Percentiles rank a stretch among this genome's conserved stretches.
phyloP scores from a whole-genome alignment of 2,797 vertebrate genomes.

The Allenopithecus nigroviridis region DNA sequence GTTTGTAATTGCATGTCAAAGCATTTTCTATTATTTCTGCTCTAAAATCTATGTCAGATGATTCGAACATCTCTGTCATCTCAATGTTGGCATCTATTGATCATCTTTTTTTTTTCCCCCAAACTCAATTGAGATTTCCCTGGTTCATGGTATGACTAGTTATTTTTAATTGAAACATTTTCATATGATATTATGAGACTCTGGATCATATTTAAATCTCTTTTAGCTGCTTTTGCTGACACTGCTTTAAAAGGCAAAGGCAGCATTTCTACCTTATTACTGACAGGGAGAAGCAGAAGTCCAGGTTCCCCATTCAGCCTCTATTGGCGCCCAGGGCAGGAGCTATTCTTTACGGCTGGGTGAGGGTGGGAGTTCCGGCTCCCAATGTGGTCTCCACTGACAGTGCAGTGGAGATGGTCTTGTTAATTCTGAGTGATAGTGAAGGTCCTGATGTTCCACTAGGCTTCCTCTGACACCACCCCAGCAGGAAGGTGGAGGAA shows the following conservation, averaged over 20 bases:
- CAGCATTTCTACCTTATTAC: not conserved
- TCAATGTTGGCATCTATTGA: not conserved
- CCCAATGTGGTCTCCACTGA: not conserved
- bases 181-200: not conserved
- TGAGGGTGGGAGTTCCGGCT: not conserved
- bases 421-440: not conserved
- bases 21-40: not conserved
- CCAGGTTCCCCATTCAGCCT: not conserved
- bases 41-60: not conserved
- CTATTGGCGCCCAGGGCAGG: not conserved
- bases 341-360: not conserved
- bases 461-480: not conserved
- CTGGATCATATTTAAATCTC: not conserved
- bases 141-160: not conserved
- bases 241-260: not conserved
- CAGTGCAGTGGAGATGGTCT: not conserved
- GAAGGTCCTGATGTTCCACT: not conserved
- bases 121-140: not conserved
- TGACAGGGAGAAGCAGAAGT: not conserved
- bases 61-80: not conserved
- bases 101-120: not conserved
- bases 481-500: not conserved
- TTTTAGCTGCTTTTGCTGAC: not conserved
- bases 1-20: not conserved
- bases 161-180: constrained; percentile 15